These are phyloP conservation scores for Alcedo atthis DNA, from an alignment of 2,797 vertebrate genomes.

Conservation along the genomic window DNA sequence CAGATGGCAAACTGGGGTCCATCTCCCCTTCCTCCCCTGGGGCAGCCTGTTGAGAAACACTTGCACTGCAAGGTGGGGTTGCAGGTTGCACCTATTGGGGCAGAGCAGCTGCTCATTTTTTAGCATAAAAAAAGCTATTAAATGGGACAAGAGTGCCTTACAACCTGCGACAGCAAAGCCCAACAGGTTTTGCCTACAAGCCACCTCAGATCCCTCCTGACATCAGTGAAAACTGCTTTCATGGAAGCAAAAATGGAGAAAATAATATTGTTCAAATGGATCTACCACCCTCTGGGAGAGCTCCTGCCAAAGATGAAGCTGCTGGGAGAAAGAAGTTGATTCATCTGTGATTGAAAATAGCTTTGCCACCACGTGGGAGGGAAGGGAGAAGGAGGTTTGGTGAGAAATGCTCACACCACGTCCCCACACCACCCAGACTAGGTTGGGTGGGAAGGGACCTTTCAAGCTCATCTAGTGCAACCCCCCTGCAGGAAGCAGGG, in stretches of 20 bases:
- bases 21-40: not conserved
- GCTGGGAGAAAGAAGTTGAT: not conserved
- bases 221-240: not conserved
- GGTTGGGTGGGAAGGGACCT: not conserved
- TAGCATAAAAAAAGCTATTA: not conserved
- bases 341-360: not conserved
- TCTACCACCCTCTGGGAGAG: not conserved
- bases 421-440: not conserved
- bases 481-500: not conserved
- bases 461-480: not conserved
- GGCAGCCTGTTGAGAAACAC: not conserved
- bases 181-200: not conserved
- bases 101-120: not conserved
- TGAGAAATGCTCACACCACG: not conserved
- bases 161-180: not conserved
- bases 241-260: not conserved
- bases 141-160: not conserved
- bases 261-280: not conserved
- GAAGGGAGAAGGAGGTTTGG: not conserved
- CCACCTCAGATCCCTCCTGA: fast-evolving
- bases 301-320: not conserved
- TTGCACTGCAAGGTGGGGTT: not conserved
- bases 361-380: not conserved
- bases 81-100: not conserved
- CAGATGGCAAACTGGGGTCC: not conserved